phyloP scores from a whole-genome alignment of 2,888 invertebrate genomes.

The Cetonia aurata region DNA sequence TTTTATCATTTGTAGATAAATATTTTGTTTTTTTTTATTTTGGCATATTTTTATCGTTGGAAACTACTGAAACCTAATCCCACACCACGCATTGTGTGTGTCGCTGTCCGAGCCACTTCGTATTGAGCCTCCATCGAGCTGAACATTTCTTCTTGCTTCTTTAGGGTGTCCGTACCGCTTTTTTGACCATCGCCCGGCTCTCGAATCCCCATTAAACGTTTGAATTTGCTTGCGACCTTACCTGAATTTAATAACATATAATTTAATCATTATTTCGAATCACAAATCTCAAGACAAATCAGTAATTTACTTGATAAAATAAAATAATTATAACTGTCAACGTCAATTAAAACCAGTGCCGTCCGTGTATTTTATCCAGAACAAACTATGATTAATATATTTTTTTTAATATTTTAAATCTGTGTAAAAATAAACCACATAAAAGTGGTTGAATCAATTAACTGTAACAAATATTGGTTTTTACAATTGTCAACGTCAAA shows the following conservation, averaged over 20 bases:
- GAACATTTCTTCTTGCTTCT: slow-evolving; percentile 89
- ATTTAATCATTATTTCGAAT: no score
- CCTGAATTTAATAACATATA: slow-evolving; percentile 53
- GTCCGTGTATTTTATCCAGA: no score
- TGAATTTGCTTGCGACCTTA: slow-evolving; percentile 93
- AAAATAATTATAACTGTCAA: no score
- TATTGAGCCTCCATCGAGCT: slow-evolving; percentile 96
- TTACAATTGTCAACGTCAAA: no score
- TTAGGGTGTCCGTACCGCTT: slow-evolving; percentile 71
- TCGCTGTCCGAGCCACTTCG: slow-evolving; percentile 94
- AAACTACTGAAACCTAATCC: slow-evolving; percentile 81
- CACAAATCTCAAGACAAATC: no score
- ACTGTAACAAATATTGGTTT: no score
- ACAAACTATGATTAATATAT: no score
- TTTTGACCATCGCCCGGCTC: slow-evolving; percentile 69
- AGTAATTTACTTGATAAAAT: no score
- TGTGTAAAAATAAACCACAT: no score
- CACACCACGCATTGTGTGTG: slow-evolving; percentile 94
- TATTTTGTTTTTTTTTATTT: neutral
- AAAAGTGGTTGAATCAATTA: no score
- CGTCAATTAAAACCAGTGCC: no score
- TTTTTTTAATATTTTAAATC: no score
- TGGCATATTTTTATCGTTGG: slow-evolving; percentile 63
- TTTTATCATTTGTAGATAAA: neutral
- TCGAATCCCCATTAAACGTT: slow-evolving; percentile 96